Percentiles rank a stretch among this genome's conserved stretches.
These are phyloP conservation scores for Platorchestia sp. DNA, from an alignment of 1,140 invertebrate genomes.

Conservation along the genomic window DNA sequence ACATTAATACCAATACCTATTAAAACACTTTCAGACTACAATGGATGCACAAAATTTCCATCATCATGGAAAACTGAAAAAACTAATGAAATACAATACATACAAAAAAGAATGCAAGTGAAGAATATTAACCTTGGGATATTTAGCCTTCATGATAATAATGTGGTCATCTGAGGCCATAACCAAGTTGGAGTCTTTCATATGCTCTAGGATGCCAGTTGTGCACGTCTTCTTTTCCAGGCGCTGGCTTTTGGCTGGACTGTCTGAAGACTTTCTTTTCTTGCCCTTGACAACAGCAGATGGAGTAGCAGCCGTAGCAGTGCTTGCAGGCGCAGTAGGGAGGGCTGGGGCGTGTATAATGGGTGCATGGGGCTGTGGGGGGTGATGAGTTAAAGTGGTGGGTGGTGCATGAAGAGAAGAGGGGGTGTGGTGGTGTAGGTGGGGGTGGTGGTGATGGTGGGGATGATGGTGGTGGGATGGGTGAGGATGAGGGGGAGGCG, in stretches of 20 bases:
- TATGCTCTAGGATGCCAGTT: slow-evolving; percentile 8
- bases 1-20: too few species aligned
- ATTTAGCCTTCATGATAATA: slow-evolving; percentile 35
- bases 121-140: slow-evolving; percentile 24
- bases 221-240: slow-evolving; percentile 21
- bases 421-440: neutral
- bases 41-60: too few species aligned
- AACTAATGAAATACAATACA: too few species aligned
- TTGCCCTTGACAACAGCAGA: neutral
- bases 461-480: neutral
- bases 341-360: neutral
- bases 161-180: slow-evolving; percentile 29
- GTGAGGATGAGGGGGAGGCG: neutral
- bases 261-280: slow-evolving; percentile 3
- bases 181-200: slow-evolving; percentile 12
- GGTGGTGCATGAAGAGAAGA: neutral
- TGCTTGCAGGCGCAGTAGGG: neutral
- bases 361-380: neutral
- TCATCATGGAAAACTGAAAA: too few species aligned
- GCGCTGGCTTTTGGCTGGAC: neutral
- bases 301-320: neutral
- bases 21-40: too few species aligned
- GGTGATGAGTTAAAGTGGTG: neutral
- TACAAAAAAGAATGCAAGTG: too few species aligned
- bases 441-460: slow-evolving; percentile 12